Evolutionary conservation across 2,113 vertebrate genomes (phyloP).

Genomic region (Calyptommatus sinebrachiatus): DNA sequence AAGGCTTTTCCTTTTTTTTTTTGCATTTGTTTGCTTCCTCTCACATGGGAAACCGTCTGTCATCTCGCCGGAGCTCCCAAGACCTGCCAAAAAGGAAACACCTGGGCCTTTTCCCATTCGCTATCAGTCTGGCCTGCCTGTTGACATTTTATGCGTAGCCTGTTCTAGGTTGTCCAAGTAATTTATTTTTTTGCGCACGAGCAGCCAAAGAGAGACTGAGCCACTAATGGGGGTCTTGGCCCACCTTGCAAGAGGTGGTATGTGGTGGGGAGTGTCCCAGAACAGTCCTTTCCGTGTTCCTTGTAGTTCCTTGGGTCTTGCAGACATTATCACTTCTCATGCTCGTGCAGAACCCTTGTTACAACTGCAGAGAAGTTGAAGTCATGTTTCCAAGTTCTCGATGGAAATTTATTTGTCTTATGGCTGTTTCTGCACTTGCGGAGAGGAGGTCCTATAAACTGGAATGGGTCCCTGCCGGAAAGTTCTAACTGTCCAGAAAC

Average conservation of each 20-base stretch:
- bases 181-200: neutral
- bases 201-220: too few relatives aligned
- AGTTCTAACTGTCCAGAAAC: too few relatives aligned
- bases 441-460: too few relatives aligned
- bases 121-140: neutral
- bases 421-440: too few relatives aligned
- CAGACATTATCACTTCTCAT: too few relatives aligned
- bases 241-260: neutral
- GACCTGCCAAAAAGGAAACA: neutral
- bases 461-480: too few relatives aligned
- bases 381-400: too few relatives aligned
- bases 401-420: too few relatives aligned
- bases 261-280: neutral
- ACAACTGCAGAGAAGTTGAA: too few relatives aligned
- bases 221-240: neutral
- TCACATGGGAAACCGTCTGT: conserved; percentile 20
- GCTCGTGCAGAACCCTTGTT: too few relatives aligned
- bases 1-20: neutral
- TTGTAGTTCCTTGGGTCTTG: too few relatives aligned
- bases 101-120: conserved; percentile 19
- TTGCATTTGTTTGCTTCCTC: neutral
- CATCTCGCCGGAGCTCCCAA: conserved; percentile 17
- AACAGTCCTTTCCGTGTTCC: neutral
- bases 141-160: neutral
- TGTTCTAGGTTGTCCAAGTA: neutral